Base-by-base conservation (phyloP, 1,140 invertebrate genomes). In the Elysia chlorotica region DNA sequence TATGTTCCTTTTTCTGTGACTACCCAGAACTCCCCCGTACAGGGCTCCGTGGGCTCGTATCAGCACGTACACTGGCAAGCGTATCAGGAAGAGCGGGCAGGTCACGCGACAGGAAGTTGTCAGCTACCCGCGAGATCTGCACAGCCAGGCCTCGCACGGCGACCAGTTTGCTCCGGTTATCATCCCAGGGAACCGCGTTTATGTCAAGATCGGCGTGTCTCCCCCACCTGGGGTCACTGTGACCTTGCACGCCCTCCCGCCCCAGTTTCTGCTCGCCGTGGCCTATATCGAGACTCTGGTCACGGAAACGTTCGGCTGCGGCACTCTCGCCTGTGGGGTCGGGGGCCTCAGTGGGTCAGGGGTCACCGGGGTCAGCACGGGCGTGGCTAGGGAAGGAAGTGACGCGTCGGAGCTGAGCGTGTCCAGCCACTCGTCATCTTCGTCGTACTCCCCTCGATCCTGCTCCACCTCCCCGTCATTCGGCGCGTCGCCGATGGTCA, bases 281-380 rank as follows among this genome's bases (percentile, higher is more conserved):
- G 79, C 86, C 19, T 87, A 86, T 75, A 80, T 87, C 25, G 85
- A 87, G 77, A 85, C 82, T 19, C 73, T 86, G 17, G 80, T 85
- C 48, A 81, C 79, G 6, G 81, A 86, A 65, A 79, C 75, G 25
- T 79, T 81, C 75, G 80, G 81, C 28, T 85, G 83, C 78, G 83
- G 82, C 0, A 80, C 75, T 17, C 74, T 76, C 30, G 75, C 79
- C 56, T 84, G 82, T 73, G 76, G 76, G 30, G 67, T 17, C 71
- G 63, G n/a, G 54, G 31, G n/a, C n/a, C n/a, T n/a, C n/a, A n/a
- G n/a, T n/a, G n/a, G n/a, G n/a, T n/a, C n/a, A n/a, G n/a, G n/a
- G n/a, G n/a, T n/a, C n/a, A n/a, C n/a, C n/a, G n/a, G 1, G 48
- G 71, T 41, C 21, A 65, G 37, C 33, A 68, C 0, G 41, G 14